Evolutionary conservation across 2,113 vertebrate species (phyloP), one percentile per base, ranked within the genome.

Genomic region (Scatophagus argus): DNA sequence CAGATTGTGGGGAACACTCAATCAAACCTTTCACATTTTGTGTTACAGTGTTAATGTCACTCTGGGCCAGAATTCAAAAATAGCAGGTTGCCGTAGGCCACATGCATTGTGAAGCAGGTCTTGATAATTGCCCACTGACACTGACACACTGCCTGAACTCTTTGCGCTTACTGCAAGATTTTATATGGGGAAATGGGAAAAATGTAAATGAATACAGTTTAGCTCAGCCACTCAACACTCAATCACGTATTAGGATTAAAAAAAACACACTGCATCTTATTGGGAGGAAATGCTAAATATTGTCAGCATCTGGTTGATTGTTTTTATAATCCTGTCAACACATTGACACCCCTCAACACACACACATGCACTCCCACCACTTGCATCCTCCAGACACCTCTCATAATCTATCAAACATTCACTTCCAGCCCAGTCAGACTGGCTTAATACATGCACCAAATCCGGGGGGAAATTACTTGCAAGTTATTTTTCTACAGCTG

Each of bases 401-500:
- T 73, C 46, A 74, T 66, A 77, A 73, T 82, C 59, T 36, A 63
- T 69, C 73, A 64, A 66, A 83, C 75, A 67, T 58, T 82, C 55
- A 71, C 49, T 66, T 86, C 54, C 47, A 74, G 56, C 34, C 23
- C 56, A 39, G 83, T 84, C 86, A 74, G 69, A 82, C 49, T 74
- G 83, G 49, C 41, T 82, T 86, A 84, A 82, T 68, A 65, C 73
- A 86, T 79, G 84, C 76, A 72, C 69, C 83, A 66, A 83, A 81
- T 89, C 85, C 51, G 21, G 51, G 69, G 85, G 90, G 91, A 88
- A 89, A 91, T 88, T 87, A 91, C 77, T 78, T 63, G 55, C 66
- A 85, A 81, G 65, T 66, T 89, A 64, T 69, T 87, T 89, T 83
- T 83, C 49, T 87, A 82, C 56, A 71, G 81, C 64, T 13, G 64